Percentiles rank a stretch among this genome's conserved stretches.
Conservation (phyloP, 2,888 invertebrate species). For the Microchrysa polita region DNA sequence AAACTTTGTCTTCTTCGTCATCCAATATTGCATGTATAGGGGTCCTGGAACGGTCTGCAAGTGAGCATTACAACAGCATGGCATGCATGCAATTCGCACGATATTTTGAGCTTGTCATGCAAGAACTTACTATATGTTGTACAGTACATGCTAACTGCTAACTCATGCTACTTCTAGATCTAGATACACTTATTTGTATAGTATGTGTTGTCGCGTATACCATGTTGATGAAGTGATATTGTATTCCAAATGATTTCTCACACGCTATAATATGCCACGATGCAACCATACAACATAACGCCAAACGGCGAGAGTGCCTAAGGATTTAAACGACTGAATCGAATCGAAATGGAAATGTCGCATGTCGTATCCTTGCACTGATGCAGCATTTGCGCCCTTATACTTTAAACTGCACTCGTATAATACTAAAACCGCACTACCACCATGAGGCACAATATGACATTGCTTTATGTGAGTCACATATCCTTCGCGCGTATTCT, state of each 20-base stretch:
- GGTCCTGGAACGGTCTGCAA: too few relatives aligned
- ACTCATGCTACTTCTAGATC: too few relatives aligned
- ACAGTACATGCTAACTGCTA: not conserved
- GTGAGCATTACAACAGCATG: not conserved
- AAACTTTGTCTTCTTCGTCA: not conserved
- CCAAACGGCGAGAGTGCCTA: too few relatives aligned
- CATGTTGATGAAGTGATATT: conserved; percentile 20
- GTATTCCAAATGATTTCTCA: conserved; percentile 21
- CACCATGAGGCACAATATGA: too few relatives aligned
- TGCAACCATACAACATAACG: too few relatives aligned
- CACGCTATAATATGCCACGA: conserved; percentile 7
- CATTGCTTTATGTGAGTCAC: conserved; percentile 38
- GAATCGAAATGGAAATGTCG: conserved; percentile 34
- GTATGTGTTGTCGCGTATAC: not conserved
- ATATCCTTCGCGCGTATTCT: not conserved
- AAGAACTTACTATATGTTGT: not conserved
- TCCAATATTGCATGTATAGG: not conserved
- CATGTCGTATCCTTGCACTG: conserved; percentile 43
- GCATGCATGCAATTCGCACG: not conserved
- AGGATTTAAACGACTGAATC: not conserved
- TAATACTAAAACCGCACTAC: not conserved
- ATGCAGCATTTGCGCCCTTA: conserved; percentile 45
- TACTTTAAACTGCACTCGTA: too few relatives aligned
- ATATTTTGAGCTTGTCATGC: not conserved
- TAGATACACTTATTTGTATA: not conserved